phyloP scores from a whole-genome alignment of 2,113 vertebrate species.

The Oryzias woworae region DNA sequence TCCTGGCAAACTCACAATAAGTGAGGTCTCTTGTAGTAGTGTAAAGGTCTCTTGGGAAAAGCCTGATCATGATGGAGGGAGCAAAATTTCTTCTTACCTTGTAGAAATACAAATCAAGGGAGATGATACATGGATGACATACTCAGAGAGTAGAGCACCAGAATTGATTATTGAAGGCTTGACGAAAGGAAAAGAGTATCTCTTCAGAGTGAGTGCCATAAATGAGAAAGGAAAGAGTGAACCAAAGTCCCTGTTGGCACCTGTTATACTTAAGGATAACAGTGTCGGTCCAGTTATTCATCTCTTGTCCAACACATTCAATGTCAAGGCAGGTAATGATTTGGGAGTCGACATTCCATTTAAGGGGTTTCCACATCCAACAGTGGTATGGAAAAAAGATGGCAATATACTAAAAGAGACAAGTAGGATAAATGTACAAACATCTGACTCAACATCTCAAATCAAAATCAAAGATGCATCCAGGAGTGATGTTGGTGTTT shows the following conservation, averaged over 20 bases:
- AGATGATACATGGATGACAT: constrained; percentile 90
- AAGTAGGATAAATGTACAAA: constrained; percentile 88
- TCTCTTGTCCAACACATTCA: constrained; percentile 89
- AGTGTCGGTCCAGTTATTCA: constrained; percentile 86
- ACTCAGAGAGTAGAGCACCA: constrained; percentile 86
- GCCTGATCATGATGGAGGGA: constrained; percentile 94
- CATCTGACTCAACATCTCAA: constrained; percentile 85
- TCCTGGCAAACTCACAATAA: constrained; percentile 88
- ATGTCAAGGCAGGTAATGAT: constrained; percentile 90
- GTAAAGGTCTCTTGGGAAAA: constrained; percentile 94
- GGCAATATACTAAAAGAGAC: constrained; percentile 89
- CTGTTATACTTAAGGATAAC: constrained; percentile 88
- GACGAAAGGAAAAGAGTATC: constrained; percentile 88
- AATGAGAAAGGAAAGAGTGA: constrained; percentile 98
- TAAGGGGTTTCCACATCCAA: constrained; percentile 86
- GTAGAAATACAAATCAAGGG: constrained; percentile 94
- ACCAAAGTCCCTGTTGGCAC: constrained; percentile 86
- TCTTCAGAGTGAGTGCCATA: constrained; percentile 88
- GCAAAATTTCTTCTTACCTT: constrained; percentile 91
- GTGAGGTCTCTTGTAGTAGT: constrained; percentile 86
- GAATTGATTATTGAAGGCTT: constrained; percentile 87
- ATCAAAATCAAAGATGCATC: constrained; percentile 89
- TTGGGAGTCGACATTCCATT: constrained; percentile 95
- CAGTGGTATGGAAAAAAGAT: constrained; percentile 88
- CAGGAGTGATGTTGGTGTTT: constrained; percentile 88